Evolutionary conservation across 2,888 invertebrate genomes (phyloP).

Genomic region (Rotaria macrura): DNA sequence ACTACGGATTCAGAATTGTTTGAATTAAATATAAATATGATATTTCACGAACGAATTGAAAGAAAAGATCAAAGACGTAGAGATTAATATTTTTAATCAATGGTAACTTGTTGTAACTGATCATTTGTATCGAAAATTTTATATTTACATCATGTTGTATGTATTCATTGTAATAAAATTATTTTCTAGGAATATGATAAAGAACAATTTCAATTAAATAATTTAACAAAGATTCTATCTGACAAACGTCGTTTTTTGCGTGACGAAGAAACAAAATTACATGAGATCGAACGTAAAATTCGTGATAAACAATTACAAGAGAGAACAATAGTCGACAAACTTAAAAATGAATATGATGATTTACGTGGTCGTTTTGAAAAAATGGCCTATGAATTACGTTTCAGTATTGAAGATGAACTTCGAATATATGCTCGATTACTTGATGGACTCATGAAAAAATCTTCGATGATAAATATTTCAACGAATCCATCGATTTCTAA

Average conservation of each 20-base stretch:
- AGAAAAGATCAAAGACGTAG: no score
- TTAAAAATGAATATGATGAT: constrained; percentile 14
- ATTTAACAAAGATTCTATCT: background rate
- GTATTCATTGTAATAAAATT: background rate
- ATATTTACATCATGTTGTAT: no score
- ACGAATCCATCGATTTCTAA: background rate
- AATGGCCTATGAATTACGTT: constrained; percentile 9
- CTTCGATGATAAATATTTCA: background rate
- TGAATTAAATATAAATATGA: no score
- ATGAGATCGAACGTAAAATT: background rate
- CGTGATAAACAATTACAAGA: background rate
- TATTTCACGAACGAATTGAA: no score
- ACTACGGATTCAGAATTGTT: no score
- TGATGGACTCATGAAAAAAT: constrained; percentile 11
- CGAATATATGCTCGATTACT: background rate
- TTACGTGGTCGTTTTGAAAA: background rate
- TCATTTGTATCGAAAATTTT: no score
- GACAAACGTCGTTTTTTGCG: background rate
- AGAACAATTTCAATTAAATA: background rate
- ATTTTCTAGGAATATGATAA: background rate
- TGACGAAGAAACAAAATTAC: background rate
- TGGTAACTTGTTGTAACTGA: no score
- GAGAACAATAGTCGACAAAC: background rate
- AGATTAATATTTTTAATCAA: no score
- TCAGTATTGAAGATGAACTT: constrained; percentile 20